Conservation (phyloP, 2,113 vertebrate species). For the Trichomycterus rosablanca region DNA sequence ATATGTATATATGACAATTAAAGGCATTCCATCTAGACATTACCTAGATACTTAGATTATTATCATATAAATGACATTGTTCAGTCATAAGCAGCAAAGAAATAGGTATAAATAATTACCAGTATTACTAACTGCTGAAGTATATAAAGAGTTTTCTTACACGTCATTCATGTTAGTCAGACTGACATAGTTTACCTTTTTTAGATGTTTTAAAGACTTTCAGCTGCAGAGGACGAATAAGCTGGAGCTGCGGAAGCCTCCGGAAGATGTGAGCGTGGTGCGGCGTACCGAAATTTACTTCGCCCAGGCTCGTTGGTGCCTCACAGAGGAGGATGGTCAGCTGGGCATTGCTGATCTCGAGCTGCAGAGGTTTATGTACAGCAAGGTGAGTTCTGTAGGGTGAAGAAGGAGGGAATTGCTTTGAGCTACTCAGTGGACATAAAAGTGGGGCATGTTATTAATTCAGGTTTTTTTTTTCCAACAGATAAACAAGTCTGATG, state of each 20-base stretch:
- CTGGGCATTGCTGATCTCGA: conserved; percentile 95
- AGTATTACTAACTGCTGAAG: background rate
- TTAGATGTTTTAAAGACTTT: conserved; percentile 96
- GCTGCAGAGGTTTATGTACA: conserved; percentile 95
- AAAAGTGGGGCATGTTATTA: too few relatives aligned
- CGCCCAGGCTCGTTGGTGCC: conserved; percentile 92
- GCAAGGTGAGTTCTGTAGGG: conserved; percentile 75
- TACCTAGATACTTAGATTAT: too few relatives aligned
- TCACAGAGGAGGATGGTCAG: conserved; percentile 96
- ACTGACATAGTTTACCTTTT: background rate
- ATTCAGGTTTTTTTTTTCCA: conserved; percentile 18
- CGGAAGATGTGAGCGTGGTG: conserved; percentile 88
- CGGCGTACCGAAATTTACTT: conserved; percentile 94
- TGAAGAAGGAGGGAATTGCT: background rate
- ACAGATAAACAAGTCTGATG: conserved; percentile 95
- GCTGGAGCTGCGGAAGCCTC: conserved; percentile 91
- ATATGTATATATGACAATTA: too few relatives aligned
- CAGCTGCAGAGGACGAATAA: conserved; percentile 94
- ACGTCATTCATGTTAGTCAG: background rate
- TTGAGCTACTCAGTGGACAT: too few relatives aligned
- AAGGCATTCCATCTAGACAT: too few relatives aligned
- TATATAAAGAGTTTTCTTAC: background rate
- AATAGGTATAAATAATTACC: too few relatives aligned
- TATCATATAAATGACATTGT: too few relatives aligned
- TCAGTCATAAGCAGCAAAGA: too few relatives aligned